These are phyloP conservation scores for Rhinogobio ventralis DNA, from an alignment of 2,797 vertebrate species.

Conservation along the genomic window DNA sequence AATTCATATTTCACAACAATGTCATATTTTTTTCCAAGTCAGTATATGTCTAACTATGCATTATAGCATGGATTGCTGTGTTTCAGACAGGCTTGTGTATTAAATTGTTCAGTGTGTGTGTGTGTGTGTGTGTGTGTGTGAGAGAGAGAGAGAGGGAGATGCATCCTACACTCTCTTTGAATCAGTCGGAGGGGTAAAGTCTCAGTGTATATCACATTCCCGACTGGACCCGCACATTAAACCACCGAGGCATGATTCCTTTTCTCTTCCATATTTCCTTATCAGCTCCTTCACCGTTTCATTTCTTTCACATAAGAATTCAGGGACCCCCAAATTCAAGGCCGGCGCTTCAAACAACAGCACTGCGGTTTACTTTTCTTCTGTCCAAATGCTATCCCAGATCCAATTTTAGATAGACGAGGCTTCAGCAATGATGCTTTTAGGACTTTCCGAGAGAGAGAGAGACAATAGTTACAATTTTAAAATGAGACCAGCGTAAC, in stretches of 20 bases:
- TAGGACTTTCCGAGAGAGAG: conserved; percentile 71
- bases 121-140: too few relatives aligned
- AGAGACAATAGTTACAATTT: conserved; percentile 80
- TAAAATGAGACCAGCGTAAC: conserved; percentile 73
- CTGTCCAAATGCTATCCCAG: conserved; percentile 95
- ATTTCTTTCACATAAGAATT: conserved; percentile 95
- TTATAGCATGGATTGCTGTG: background rate
- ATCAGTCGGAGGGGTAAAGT: conserved; percentile 90
- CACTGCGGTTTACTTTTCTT: conserved; percentile 87
- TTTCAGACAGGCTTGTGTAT: conserved; percentile 74
- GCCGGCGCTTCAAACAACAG: conserved; percentile 89
- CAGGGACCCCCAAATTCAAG: conserved; percentile 92
- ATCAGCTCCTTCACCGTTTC: conserved; percentile 97
- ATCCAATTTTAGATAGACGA: conserved; percentile 99
- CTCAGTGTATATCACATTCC: conserved; percentile 92
- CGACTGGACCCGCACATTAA: conserved; percentile 91
- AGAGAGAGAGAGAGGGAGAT: conserved; percentile 32
- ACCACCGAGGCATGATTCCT: conserved; percentile 84
- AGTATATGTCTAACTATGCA: background rate
- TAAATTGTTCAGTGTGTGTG: conserved; percentile 50
- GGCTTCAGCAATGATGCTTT: conserved; percentile 87
- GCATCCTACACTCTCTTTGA: conserved; percentile 84
- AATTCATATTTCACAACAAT: background rate
- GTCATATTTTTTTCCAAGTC: background rate
- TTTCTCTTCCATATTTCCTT: conserved; percentile 86